These are phyloP conservation scores for Adelosebastes latens DNA, from an alignment of 2,797 vertebrate species.

Conservation along the genomic window DNA sequence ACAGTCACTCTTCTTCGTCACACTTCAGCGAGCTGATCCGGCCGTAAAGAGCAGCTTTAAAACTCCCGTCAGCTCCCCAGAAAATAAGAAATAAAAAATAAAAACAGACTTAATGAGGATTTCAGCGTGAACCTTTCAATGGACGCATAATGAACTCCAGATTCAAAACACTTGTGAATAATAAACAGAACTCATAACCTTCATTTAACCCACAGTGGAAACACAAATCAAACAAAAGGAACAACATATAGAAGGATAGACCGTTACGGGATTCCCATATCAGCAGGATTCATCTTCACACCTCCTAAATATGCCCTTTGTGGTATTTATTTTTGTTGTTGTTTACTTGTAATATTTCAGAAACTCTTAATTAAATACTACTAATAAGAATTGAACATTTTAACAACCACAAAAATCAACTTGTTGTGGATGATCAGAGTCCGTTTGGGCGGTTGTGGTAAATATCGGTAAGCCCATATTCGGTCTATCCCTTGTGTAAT, in stretches of 20 bases:
- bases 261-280: conserved; percentile 47
- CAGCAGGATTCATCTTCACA: background rate
- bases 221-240: conserved; percentile 58
- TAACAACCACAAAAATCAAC: background rate
- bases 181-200: conserved; percentile 43
- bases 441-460: conserved; percentile 3
- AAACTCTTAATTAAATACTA: conserved; percentile 7
- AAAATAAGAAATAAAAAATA: background rate
- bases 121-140: conserved; percentile 48
- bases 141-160: conserved; percentile 26
- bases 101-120: conserved; percentile 57
- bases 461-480: conserved; percentile 51
- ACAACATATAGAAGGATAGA: conserved; percentile 59
- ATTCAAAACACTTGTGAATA: conserved; percentile 41
- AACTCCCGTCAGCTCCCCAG: conserved; percentile 37
- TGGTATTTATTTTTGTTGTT: background rate
- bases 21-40: conserved; percentile 61
- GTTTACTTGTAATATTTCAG: background rate
- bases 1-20: conserved; percentile 66
- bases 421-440: conserved; percentile 27
- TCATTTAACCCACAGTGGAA: conserved; percentile 39
- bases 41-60: conserved; percentile 52
- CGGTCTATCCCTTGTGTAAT: conserved; percentile 59
- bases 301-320: background rate
- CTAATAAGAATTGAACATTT: conserved; percentile 15